Evolutionary conservation across 2,113 vertebrate genomes (phyloP), one percentile per base, ranked within the genome.

Genomic region (Periophthalmus modestus): DNA sequence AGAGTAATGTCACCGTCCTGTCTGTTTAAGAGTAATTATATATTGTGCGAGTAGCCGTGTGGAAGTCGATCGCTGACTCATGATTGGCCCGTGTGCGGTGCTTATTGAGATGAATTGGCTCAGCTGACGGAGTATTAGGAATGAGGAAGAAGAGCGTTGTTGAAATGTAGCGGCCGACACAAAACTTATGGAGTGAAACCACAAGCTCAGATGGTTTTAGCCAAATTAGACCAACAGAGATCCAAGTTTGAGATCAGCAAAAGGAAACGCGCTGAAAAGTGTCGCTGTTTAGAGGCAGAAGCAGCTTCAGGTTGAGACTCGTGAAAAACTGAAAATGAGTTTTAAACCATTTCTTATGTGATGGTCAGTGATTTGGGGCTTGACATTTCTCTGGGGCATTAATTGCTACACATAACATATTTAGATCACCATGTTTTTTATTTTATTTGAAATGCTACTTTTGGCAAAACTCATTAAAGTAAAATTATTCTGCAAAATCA

Each of bases 11-110:
- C 16, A 36, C 19, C 9, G 34, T 2, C 24, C 24, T 24, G 23
- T 61, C 58, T 61, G 7, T 43, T 61, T 33, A 57, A 28, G 16
- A 63, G 61, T 63, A 63, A 63, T 36, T 63, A 63, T 10, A 19
- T 63, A 36, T 63, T 19, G 16, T 36, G 33, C 34, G 18, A 43
- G 34, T 65, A 12, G 34, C 28, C 15, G 28, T 10, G 11, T 21
- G 18, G 4, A 39, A 65, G 36, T 65, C 34, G 21, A 65, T 43
- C 18, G 34, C 62, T 39, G 62, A 65, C 16, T 65, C 62, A 39
- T 65, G 62, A 43, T 36, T 65, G 62, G 34, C 39, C 28, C 34
- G 34, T 21, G 10, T 21, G 33, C 1, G 14, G 15, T 5, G 10
- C 16, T 43, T 65, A 65, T 21, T 19, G 19, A 65, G 36, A 65